Conservation (phyloP, 2,113 vertebrate species). For the Willisornis vidua region DNA sequence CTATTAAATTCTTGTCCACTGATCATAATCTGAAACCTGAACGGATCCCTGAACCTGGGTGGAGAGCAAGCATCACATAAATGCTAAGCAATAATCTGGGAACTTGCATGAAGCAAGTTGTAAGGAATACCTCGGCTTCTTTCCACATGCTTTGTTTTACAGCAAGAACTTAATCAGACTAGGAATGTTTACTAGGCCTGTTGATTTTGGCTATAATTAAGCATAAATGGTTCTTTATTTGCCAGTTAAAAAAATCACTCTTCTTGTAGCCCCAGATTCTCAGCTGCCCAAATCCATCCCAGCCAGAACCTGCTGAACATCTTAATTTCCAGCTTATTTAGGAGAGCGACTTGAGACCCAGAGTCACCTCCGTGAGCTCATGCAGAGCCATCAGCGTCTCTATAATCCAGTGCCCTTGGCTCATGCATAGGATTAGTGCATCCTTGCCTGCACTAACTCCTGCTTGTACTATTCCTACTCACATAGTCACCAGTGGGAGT, state of each 20-base stretch:
- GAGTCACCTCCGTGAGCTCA: background rate
- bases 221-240: background rate
- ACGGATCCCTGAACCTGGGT: background rate
- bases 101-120: background rate
- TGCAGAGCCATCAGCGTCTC: background rate
- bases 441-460: background rate
- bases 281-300: background rate
- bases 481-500: background rate
- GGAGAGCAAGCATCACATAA: background rate
- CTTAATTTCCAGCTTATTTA: background rate
- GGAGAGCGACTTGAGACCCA: background rate
- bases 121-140: background rate
- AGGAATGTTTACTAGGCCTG: background rate
- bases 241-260: background rate
- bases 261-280: background rate
- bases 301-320: background rate
- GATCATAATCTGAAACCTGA: background rate
- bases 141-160: background rate
- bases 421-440: background rate
- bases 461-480: background rate
- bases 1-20: background rate
- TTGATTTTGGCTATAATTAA: background rate
- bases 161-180: background rate
- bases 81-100: rapidly evolving
- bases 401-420: background rate